These are phyloP conservation scores for Pelecanoides urinatrix DNA, from an alignment of 2,113 vertebrate genomes.

Conservation along the genomic window DNA sequence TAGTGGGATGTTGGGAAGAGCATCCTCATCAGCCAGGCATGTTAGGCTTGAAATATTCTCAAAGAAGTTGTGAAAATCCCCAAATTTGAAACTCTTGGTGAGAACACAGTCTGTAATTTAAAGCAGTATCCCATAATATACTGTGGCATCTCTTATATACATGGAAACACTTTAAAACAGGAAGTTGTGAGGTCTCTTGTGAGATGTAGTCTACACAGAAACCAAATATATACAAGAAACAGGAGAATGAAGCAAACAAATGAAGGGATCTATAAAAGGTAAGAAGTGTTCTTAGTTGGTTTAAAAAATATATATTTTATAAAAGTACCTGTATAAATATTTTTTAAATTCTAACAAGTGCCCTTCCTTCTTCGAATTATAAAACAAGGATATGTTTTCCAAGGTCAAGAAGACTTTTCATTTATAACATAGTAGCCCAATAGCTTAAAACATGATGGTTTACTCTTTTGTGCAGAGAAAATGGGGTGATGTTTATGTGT, in stretches of 20 bases:
- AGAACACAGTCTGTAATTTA: not conserved
- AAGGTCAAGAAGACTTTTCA: not conserved
- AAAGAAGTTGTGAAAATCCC: not conserved
- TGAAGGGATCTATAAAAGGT: rapidly evolving
- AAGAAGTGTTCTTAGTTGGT: not conserved
- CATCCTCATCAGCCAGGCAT: rapidly evolving
- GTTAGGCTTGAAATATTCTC: not conserved
- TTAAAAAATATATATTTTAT: not conserved
- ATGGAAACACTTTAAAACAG: not conserved
- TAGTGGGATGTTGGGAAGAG: not conserved
- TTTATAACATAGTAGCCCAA: not conserved
- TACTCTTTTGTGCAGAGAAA: not conserved
- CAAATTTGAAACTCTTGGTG: not conserved
- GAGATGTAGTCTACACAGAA: not conserved
- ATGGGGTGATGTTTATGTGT: not conserved
- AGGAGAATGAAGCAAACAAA: not conserved
- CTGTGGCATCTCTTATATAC: rapidly evolving
- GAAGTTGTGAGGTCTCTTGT: not conserved
- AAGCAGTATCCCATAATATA: not conserved
- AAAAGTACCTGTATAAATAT: not conserved
- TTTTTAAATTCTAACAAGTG: not conserved
- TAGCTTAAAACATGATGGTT: not conserved
- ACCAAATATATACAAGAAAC: not conserved
- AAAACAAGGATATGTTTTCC: not conserved
- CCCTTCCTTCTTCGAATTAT: not conserved